Conservation (phyloP, 1,140 invertebrate species). For the Apis mellifera region Amel_HAv3.1 CM009940.2:2543001-2543500, state of each 20-base stretch:
- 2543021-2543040: too few relatives aligned
- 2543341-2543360: not conserved
- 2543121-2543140: too few relatives aligned
- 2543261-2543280: slow-evolving; percentile 13
- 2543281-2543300: slow-evolving; percentile 5
- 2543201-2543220: not conserved
- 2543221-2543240: not conserved
- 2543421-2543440: slow-evolving; percentile 47
- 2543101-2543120: not conserved
- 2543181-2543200: not conserved
- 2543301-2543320: not conserved
- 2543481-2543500: not conserved
- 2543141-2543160: too few relatives aligned
- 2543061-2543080: too few relatives aligned
- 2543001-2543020: not conserved
- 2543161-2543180: not conserved
- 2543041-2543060: too few relatives aligned
- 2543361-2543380: not conserved
- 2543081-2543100: too few relatives aligned
- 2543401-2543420: slow-evolving; percentile 18
- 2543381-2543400: slow-evolving; percentile 36
- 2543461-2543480: too few relatives aligned
- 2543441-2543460: not conserved
- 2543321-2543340: not conserved
- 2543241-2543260: not conserved